Conservation (phyloP, 1,140 invertebrate genomes). For the Drosophila nebulosa region DNA sequence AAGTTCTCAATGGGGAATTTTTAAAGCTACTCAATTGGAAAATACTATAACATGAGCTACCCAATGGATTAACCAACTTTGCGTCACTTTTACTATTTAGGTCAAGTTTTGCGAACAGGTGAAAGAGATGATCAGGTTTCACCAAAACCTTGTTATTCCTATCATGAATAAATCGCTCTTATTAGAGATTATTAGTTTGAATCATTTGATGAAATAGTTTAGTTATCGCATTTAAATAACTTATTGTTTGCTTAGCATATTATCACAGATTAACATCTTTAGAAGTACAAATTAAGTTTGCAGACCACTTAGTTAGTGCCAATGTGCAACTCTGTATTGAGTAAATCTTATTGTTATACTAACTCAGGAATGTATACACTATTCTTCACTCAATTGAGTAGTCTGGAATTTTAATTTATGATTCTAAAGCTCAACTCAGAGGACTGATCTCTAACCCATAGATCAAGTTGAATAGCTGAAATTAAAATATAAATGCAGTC, state of each 20-base stretch:
- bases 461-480: not conserved
- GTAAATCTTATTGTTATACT: not conserved
- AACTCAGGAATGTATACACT: not conserved
- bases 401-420: constrained; percentile 1
- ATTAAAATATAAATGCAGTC: not conserved
- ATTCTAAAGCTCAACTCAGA: not conserved
- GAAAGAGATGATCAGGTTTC: not conserved
- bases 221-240: too few species aligned
- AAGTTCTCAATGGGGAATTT: constrained; percentile 6
- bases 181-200: not conserved
- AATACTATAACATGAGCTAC: not conserved
- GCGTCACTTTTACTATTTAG: not conserved
- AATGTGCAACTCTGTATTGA: not conserved
- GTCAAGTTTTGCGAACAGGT: not conserved
- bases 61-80: not conserved
- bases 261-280: not conserved
- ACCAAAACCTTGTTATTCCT: not conserved
- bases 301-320: not conserved
- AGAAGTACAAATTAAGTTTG: not conserved
- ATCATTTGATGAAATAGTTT: not conserved
- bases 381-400: not conserved
- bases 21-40: not conserved
- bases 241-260: not conserved
- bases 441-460: not conserved
- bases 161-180: too few species aligned